These are phyloP conservation scores for Wiebesia pumilae DNA, from an alignment of 1,140 invertebrate genomes.

Conservation along the genomic window DNA sequence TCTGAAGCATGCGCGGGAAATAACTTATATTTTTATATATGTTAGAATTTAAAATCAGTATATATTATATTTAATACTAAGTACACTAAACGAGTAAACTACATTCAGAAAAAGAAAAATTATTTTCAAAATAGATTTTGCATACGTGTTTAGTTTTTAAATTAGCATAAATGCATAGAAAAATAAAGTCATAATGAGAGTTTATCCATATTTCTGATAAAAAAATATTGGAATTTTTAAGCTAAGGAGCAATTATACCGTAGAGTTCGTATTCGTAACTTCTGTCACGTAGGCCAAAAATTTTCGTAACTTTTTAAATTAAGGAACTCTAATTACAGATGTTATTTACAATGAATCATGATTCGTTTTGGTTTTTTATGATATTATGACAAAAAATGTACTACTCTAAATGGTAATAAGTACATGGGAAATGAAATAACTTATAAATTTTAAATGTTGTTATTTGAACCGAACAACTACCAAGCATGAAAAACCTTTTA, in stretches of 20 bases:
- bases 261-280: neutral
- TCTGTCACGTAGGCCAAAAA: constrained; percentile 37
- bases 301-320: neutral
- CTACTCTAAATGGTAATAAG: neutral
- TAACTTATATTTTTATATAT: neutral
- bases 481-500: no score
- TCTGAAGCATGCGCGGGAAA: neutral
- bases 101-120: no score
- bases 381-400: neutral
- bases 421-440: neutral
- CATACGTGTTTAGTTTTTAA: no score
- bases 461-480: no score
- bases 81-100: no score
- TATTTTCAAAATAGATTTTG: no score
- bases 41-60: neutral
- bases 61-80: no score
- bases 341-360: neutral
- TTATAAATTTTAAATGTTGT: neutral
- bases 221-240: constrained; percentile 3
- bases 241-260: neutral
- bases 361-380: neutral
- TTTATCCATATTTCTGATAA: neutral
- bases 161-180: no score
- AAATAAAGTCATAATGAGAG: neutral
- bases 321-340: neutral